Evolutionary conservation across 1,140 invertebrate genomes (phyloP).

Genomic region (Drosophila orena): DNA sequence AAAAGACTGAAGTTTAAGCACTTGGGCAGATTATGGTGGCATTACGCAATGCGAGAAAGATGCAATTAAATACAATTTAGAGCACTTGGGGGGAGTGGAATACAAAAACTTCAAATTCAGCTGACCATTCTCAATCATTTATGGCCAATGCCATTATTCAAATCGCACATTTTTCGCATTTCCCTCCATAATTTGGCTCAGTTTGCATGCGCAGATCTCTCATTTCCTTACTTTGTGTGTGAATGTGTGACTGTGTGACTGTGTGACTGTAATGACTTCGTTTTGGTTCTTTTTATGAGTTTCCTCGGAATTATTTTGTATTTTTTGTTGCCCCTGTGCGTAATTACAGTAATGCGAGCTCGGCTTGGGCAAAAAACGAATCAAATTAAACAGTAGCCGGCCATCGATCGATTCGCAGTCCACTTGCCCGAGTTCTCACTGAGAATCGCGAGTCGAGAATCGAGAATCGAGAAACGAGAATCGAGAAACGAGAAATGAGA

Average conservation of each 20-base stretch:
- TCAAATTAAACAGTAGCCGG: slow-evolving; percentile 64
- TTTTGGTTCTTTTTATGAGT: slow-evolving; percentile 76
- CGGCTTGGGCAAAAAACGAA: slow-evolving; percentile 36
- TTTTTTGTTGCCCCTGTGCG: slow-evolving; percentile 50
- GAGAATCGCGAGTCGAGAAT: neutral
- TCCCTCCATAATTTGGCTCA: slow-evolving; percentile 67
- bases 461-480: neutral
- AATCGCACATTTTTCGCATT: slow-evolving; percentile 55
- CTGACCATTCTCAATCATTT: slow-evolving; percentile 29
- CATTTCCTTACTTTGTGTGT: slow-evolving; percentile 26
- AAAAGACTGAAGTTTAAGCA: neutral
- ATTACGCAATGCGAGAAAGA: slow-evolving; percentile 14
- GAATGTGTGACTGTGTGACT: slow-evolving; percentile 76
- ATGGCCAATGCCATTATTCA: slow-evolving; percentile 59
- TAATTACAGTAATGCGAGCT: slow-evolving; percentile 76
- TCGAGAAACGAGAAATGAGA: slow-evolving; percentile 1
- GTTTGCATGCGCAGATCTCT: slow-evolving; percentile 61
- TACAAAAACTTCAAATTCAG: slow-evolving; percentile 1
- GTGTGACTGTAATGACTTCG: slow-evolving; percentile 78
- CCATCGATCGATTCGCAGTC: slow-evolving; percentile 42
- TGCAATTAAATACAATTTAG: slow-evolving; percentile 17
- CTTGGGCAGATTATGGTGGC: slow-evolving; percentile 2
- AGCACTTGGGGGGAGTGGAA: slow-evolving; percentile 2
- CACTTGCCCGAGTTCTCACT: slow-evolving; percentile 18
- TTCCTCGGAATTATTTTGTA: slow-evolving; percentile 79